Evolutionary conservation across 2,888 invertebrate genomes (phyloP), one percentile per base, ranked within the genome.

Genomic region (Hypomecis atomaria): DNA sequence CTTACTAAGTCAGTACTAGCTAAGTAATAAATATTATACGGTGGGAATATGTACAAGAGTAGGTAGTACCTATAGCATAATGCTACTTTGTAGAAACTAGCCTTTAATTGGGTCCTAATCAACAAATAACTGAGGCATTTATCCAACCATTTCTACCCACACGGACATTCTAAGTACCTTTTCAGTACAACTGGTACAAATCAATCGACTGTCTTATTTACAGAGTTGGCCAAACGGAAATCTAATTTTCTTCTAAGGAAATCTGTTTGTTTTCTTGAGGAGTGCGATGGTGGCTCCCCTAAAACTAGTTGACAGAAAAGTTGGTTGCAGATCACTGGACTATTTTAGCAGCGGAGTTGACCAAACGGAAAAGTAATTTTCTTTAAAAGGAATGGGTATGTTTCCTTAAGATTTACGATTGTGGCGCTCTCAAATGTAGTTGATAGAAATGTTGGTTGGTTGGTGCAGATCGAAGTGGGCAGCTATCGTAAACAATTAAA

Each of bases 401-500:
- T n/a, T 36, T 9, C 9, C 38, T 48, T 5, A 34, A 11, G 8
- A 37, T 37, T 9, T 37, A 37, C 37, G 37, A 37, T 13, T 6
- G 37, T 50, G 9, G 11, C 49, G 10, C 37, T 13, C 11, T 13
- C 9, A 11, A 50, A 11, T 9, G 8, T 9, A 10, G 0, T 23
- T 23, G 23, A 23, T 23, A 13, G 9, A 11, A 37, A 37, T 13
- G 8, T 11, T 50, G 13, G 49, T 37, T 9, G 9, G 1, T 37
- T 13, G 49, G 49, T 37, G 33, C 49, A 37, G 37, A 49, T 37
- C 59, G 66, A 71, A 58, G 67, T 69, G 69, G 66, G 59, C 64
- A 59, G 62, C 66, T 78, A 83, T 81, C 78, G 81, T 76, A 72
- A 83, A 82, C 88, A 90, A 90, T 90, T 89, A 87, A 79, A 70